Evolutionary conservation across 2,797 vertebrate species (phyloP).

Genomic region (Scarus forsteni): DNA sequence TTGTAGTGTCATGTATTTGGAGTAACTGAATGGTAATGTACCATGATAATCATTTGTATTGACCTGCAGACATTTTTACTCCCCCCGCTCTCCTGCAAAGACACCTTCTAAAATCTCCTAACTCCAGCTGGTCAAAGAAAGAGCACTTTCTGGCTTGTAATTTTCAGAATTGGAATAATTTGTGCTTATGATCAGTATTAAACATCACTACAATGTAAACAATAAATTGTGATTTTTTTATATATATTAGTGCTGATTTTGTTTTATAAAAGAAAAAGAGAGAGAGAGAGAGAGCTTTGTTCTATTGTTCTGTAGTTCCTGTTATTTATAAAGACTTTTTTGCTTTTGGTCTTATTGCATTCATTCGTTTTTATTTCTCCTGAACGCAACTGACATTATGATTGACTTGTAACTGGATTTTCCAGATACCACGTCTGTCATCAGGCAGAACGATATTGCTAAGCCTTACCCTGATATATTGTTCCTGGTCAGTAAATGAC

Average conservation of each 20-base stretch:
- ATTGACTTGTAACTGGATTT: too few relatives aligned
- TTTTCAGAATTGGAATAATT: constrained; percentile 54
- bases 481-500: neutral
- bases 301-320: too few relatives aligned
- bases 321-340: too few relatives aligned
- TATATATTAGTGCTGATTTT: constrained; percentile 75
- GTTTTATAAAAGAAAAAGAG: neutral
- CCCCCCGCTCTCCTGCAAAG: constrained; percentile 5
- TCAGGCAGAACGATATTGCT: neutral
- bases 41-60: constrained; percentile 26
- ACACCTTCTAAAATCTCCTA: constrained; percentile 24
- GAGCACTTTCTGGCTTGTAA: constrained; percentile 85
- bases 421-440: too few relatives aligned
- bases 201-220: constrained; percentile 60
- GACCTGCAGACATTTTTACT: constrained; percentile 27
- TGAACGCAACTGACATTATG: too few relatives aligned
- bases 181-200: constrained; percentile 87
- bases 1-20: constrained; percentile 40
- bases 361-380: too few relatives aligned
- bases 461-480: constrained; percentile 54
- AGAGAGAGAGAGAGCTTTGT: too few relatives aligned
- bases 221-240: constrained; percentile 77
- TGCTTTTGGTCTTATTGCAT: too few relatives aligned
- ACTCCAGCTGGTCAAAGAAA: constrained; percentile 54
- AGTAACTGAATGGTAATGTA: constrained; percentile 43